phyloP scores from a whole-genome alignment of 2,797 vertebrate species.

The Harpagifer antarcticus region DNA sequence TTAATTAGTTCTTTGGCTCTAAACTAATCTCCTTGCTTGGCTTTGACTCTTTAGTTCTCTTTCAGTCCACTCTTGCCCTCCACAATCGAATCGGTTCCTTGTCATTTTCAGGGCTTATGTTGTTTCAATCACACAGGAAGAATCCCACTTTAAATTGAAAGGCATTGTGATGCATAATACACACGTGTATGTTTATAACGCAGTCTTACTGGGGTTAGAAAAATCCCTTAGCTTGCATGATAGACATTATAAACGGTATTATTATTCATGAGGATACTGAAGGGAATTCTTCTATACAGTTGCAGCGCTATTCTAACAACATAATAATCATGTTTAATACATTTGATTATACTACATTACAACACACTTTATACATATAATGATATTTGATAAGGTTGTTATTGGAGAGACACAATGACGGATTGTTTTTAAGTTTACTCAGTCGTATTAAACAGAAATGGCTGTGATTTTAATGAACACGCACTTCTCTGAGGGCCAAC shows the following conservation, averaged over 20 bases:
- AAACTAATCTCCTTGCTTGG: slow-evolving; percentile 72
- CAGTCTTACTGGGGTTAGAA: background rate
- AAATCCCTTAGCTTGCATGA: slow-evolving; percentile 22
- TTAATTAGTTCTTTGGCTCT: slow-evolving; percentile 79
- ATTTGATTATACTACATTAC: slow-evolving; percentile 12
- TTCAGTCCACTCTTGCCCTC: slow-evolving; percentile 58
- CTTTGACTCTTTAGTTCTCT: slow-evolving; percentile 69
- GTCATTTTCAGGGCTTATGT: slow-evolving; percentile 58
- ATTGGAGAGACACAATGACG: background rate
- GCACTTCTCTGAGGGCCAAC: too few species aligned
- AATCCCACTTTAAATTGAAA: slow-evolving; percentile 49
- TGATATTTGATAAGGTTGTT: background rate
- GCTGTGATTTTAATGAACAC: too few species aligned
- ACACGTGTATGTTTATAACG: slow-evolving; percentile 9
- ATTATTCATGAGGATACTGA: slow-evolving; percentile 16
- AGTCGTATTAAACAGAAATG: background rate
- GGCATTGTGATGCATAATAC: slow-evolving; percentile 28
- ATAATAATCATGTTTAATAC: slow-evolving; percentile 6
- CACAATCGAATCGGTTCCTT: slow-evolving; percentile 45
- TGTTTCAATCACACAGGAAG: slow-evolving; percentile 48
- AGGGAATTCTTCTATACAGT: background rate
- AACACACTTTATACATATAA: background rate
- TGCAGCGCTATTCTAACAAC: background rate
- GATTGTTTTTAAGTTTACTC: background rate
- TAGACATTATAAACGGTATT: slow-evolving; percentile 1